Base-by-base conservation (phyloP, 2,113 vertebrate genomes). In the Elgaria multicarinata region DNA sequence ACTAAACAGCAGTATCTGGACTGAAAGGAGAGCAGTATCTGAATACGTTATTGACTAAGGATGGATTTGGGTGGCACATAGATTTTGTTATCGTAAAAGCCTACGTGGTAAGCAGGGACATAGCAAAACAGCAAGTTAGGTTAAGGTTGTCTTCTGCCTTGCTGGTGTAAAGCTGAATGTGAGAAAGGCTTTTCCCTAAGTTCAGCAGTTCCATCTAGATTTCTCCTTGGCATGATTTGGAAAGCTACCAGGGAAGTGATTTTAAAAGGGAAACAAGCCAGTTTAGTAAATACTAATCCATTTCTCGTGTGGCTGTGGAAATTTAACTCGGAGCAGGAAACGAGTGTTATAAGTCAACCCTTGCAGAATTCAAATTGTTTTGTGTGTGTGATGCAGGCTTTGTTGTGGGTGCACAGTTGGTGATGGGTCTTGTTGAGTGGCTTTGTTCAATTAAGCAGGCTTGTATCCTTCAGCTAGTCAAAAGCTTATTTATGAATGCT, bases 401-500 rank as follows among this genome's bases (percentile, higher is more conserved):
- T 26, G 22, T 62, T 58, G 33, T 6, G 33, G 71, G 39, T 58
- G 26, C 74, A 20, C 50, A 26, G 79, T 50, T 50, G 31, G 77
- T 39, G 36, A 8, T 33, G n/a, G 13, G 16, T 0, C 10, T 24
- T 64, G 8, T 75, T 42, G 50, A 31, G 31, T 0, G 20, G 1
- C 2, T 46, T 69, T 87, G 4, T 87, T 92, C 75, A 42, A 0
- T 78, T 67, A 8, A 86, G 74, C 39, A 53, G 77, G 24, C 83
- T 14, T 71, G 58, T 55, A 0, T 72, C 4, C 28, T 42, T 26
- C 74, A 79, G 75, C 36, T 88, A 83, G 82, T 80, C 85, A 86
- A 74, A 91, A 92, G 87, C 1, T 2, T 79, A 3, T 72, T 90
- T 66, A 66, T 66, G 85, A 66, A 82, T 44, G 55, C 39, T 62